Base-by-base conservation (phyloP, 2,113 vertebrate genomes). In the Oplegnathus fasciatus region DNA sequence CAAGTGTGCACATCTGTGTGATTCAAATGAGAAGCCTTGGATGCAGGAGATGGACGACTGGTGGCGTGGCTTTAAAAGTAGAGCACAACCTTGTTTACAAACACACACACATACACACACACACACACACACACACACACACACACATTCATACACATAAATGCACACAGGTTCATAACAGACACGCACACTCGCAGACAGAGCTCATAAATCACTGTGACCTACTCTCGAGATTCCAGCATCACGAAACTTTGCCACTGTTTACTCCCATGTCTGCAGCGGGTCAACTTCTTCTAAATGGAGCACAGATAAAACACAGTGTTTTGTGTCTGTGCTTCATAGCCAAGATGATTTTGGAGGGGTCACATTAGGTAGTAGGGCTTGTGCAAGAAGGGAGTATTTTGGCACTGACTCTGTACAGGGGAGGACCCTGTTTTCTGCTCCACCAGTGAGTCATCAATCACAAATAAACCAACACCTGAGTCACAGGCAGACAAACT, bases 131-230 rank as follows among this genome's bases (percentile, higher is more conserved):
- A 66, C 50, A 68, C 30, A 18, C n/a, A n/a, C 42, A 44, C 66
- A 78, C 69, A 57, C 37, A 64, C 77, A 37, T n/a, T 20, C n/a
- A 58, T 5, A 68, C 42, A 48, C n/a, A 60, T 28, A 65, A 6
- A 28, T 10, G 9, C 60, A 66, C 50, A 68, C 30, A 18, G 24
- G n/a, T 50, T 82, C 14, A 26, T 18, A 52, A 76, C 55, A 81
- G 34, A 32, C 55, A 65, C 4, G 14, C 34, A 69, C 62, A 71
- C 52, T 28, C 68, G 46, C n/a, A 68, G 46, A 74, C 57, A 48
- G 22, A 68, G 80, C 87, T 75, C 88, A 85, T 93, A 87, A 90
- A 87, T 87, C 82, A 91, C 46, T 2, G 66, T 78, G 79, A 70
- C 82, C 87, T 66, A 83, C 72, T 88, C 79, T 78, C 1, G 34